Evolutionary conservation across 2,113 vertebrate genomes (phyloP).

Genomic region (Paracanthobrama guichenoti): DNA sequence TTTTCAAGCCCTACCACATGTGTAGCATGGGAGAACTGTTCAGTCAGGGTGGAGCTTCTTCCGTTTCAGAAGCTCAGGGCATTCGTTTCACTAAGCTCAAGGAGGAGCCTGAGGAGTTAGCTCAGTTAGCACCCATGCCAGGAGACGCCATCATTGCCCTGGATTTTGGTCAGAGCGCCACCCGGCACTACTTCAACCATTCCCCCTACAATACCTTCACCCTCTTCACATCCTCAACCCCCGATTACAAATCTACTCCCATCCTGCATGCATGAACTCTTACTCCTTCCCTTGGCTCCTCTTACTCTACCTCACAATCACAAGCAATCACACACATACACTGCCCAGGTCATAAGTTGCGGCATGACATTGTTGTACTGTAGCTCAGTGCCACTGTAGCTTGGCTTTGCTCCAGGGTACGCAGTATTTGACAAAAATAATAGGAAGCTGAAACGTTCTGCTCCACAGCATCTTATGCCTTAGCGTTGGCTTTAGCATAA

Average conservation of each 20-base stretch:
- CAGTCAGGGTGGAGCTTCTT: slow-evolving; percentile 44
- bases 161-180: slow-evolving; percentile 86
- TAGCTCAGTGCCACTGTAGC: slow-evolving; percentile 41
- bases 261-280: slow-evolving; percentile 56
- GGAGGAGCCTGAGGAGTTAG: slow-evolving; percentile 91
- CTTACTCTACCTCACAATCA: slow-evolving; percentile 53
- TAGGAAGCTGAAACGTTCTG: not conserved
- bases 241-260: slow-evolving; percentile 46
- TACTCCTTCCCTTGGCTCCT: not conserved
- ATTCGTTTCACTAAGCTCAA: slow-evolving; percentile 89
- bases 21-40: slow-evolving; percentile 72
- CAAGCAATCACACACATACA: slow-evolving; percentile 17
- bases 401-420: slow-evolving; percentile 52
- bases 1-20: slow-evolving; percentile 86
- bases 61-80: slow-evolving; percentile 72
- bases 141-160: slow-evolving; percentile 91
- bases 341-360: slow-evolving; percentile 34
- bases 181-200: slow-evolving; percentile 63
- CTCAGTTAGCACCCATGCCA: slow-evolving; percentile 89
- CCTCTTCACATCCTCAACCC: slow-evolving; percentile 71
- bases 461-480: slow-evolving; percentile 8
- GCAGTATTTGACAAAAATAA: slow-evolving; percentile 12
- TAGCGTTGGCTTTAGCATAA: slow-evolving; percentile 23
- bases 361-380: slow-evolving; percentile 35
- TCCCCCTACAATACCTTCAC: slow-evolving; percentile 71